phyloP scores from a whole-genome alignment of 2,888 invertebrate genomes.

The Macrophya annulata region DNA sequence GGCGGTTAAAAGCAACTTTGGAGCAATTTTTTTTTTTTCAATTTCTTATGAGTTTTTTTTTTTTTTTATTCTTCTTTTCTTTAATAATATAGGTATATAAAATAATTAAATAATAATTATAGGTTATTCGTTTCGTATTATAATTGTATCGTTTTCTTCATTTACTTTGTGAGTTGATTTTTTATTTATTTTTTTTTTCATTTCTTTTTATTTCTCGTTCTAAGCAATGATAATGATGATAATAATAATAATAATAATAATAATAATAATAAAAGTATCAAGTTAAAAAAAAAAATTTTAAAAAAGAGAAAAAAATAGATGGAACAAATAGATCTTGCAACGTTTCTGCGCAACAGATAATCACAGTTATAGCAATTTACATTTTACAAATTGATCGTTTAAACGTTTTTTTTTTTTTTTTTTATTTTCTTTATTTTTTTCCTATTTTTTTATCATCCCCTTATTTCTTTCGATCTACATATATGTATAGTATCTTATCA shows the following conservation, averaged over 20 bases:
- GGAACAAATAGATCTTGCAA: conserved; percentile 36
- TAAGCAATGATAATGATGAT: background rate
- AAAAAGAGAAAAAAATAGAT: background rate
- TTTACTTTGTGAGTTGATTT: background rate
- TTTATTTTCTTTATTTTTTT: conserved; percentile 38
- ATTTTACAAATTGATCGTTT: conserved; percentile 63
- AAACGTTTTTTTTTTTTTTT: conserved; percentile 56
- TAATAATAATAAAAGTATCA: background rate
- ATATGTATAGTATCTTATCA: background rate
- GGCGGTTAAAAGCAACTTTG: background rate
- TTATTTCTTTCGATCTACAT: conserved; percentile 43
- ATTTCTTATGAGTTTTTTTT: background rate
- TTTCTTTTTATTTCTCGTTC: background rate
- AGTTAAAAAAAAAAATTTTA: background rate
- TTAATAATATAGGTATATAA: background rate
- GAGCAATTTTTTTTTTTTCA: background rate
- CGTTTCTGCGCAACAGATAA: conserved; percentile 67
- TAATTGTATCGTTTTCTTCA: background rate
- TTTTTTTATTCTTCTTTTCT: no score
- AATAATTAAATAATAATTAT: conserved; percentile 3
- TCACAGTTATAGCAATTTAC: conserved; percentile 74
- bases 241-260: background rate
- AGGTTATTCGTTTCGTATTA: background rate
- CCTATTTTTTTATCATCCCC: conserved; percentile 55
- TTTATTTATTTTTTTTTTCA: background rate